Base-by-base conservation (phyloP, 1,140 invertebrate genomes). In the Pectinophora gossypiella region DNA sequence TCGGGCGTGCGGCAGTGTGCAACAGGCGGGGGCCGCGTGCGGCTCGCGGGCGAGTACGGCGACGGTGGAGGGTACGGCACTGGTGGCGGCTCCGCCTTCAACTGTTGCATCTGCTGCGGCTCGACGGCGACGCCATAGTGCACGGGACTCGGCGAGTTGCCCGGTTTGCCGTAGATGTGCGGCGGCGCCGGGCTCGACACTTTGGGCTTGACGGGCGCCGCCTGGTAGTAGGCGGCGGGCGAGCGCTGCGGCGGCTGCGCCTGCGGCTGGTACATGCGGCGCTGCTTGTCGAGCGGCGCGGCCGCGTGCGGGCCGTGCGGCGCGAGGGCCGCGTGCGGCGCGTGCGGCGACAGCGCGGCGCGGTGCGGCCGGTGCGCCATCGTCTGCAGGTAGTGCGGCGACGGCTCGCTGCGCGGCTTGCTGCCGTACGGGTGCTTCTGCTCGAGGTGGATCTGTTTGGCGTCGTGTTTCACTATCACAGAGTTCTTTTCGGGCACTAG, bases 391-490 rank as follows among this genome's bases (percentile, higher is more conserved):
- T 93, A 93, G 52, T 90, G 88, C 27, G 89, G 75, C 72, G 91
- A 90, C 71, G 91, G 90, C 52, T 91, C 89, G 63, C 57, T 87
- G 13, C 89, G 78, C 38, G 90, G 76, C 69, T 94, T 93, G 32
- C 91, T 90, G 9, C 92, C 90, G 45, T 92, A 93, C 67, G 90
- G 88, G 51, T 90, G 88, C 59, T 92, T 90, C 49, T 90, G 84
- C 60, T 90, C 89, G 44, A 90, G 68, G 65, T 90, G 89, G 36
- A 88, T 88, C 49, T 90, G 82, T 66, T 93, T 92, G 18, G 89
- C 90, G 56, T 94, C 93, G 73, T 94, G 93, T 80, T 94, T 94
- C 16, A 94, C 93, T 76, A 94, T 94, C 61, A 94, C 93, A 69
- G 93, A 93, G 71, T 91, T 94, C 66, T 94, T 94, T 81, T 94